These are phyloP conservation scores for Corynorhinus townsendii DNA, from an alignment of 2,113 vertebrate genomes.

Conservation along the genomic window DNA sequence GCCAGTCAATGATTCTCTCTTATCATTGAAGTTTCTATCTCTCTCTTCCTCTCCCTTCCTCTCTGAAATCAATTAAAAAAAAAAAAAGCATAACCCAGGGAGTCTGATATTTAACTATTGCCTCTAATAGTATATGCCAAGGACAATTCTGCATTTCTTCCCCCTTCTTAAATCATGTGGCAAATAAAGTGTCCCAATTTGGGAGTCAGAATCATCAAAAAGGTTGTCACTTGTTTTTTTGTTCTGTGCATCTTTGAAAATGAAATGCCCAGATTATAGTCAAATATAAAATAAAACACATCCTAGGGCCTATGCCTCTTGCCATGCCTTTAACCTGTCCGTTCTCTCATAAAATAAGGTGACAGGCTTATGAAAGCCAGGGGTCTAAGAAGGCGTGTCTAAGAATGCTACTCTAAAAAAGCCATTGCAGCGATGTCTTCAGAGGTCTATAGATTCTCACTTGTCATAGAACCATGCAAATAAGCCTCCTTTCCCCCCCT, in stretches of 20 bases:
- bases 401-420: background rate
- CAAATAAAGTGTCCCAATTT: background rate
- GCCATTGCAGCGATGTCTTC: background rate
- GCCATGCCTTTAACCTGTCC: background rate
- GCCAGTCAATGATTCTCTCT: too few species aligned
- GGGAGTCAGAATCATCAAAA: slow-evolving; percentile 2
- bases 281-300: background rate
- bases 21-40: too few species aligned
- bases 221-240: background rate
- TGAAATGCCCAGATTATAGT: background rate
- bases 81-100: background rate
- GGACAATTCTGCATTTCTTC: background rate
- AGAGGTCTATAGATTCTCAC: background rate
- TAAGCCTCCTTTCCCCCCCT: background rate
- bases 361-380: background rate
- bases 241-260: background rate
- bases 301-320: background rate
- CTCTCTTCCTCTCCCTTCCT: too few species aligned
- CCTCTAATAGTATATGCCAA: background rate
- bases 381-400: background rate
- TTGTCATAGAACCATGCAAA: background rate
- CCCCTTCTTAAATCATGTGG: background rate
- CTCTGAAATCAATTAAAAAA: too few species aligned
- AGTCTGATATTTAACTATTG: background rate
- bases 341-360: background rate